Evolutionary conservation across 2,888 invertebrate genomes (phyloP).

Genomic region (Chirona hameri): DNA sequence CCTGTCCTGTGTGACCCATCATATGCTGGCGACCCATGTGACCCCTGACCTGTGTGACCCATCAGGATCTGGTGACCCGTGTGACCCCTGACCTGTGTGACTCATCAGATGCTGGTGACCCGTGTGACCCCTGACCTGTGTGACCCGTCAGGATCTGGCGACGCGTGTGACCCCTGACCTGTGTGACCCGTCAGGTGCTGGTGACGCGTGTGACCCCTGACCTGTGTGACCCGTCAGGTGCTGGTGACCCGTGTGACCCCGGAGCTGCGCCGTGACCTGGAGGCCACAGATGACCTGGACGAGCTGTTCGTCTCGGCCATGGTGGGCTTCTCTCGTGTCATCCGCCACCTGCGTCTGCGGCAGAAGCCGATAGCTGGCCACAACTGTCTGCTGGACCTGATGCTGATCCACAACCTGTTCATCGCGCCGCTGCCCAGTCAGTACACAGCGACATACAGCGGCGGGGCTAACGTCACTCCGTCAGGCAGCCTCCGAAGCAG

Average conservation of each 20-base stretch:
- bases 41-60: too few relatives aligned
- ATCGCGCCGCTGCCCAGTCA: slow-evolving; percentile 62
- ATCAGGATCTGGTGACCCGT: too few relatives aligned
- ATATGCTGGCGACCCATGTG: too few relatives aligned
- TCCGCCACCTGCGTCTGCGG: slow-evolving; percentile 55
- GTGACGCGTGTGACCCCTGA: slow-evolving; percentile 32
- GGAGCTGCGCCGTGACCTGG: not conserved
- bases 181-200: not conserved
- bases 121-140: too few relatives aligned
- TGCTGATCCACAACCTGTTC: slow-evolving; percentile 68
- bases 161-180: not conserved
- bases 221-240: not conserved
- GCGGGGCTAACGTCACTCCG: too few relatives aligned
- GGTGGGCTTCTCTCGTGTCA: slow-evolving; percentile 64
- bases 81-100: too few relatives aligned
- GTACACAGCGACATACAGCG: slow-evolving; percentile 38
- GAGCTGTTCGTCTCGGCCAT: slow-evolving; percentile 48
- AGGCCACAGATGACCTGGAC: not conserved
- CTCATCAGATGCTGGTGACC: too few relatives aligned
- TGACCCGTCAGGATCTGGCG: too few relatives aligned
- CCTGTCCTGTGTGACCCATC: too few relatives aligned
- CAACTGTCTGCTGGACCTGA: slow-evolving; percentile 65
- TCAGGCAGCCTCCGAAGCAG: too few relatives aligned
- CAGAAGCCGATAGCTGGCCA: slow-evolving; percentile 73
- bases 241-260: not conserved